These are phyloP conservation scores for Tenebrio molitor DNA, from an alignment of 1,140 invertebrate genomes.

Conservation along the genomic window DNA sequence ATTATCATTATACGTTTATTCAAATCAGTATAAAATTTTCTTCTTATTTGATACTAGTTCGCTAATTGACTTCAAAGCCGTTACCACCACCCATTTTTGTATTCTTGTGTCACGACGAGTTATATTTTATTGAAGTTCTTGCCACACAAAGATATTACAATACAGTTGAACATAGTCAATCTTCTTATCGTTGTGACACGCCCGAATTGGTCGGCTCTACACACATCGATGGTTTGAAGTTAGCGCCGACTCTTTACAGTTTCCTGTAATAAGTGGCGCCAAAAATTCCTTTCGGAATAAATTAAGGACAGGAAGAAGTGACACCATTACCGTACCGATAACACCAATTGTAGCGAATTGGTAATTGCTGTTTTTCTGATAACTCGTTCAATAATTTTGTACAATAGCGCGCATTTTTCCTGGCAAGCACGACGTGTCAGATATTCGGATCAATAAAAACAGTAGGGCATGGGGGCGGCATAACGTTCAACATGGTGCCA, in stretches of 20 bases:
- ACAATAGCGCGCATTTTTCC: neutral
- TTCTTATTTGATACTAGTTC: too few relatives aligned
- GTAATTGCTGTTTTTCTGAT: neutral
- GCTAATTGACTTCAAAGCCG: too few relatives aligned
- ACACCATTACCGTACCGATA: constrained; percentile 1
- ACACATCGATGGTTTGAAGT: neutral
- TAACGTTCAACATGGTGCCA: constrained; percentile 47
- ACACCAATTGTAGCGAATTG: constrained; percentile 6
- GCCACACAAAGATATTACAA: too few relatives aligned
- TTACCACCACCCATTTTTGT: too few relatives aligned
- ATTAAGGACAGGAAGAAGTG: constrained; percentile 7
- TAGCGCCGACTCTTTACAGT: neutral
- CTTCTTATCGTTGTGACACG: too few relatives aligned
- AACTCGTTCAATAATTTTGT: neutral
- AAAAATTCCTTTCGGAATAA: constrained; percentile 3
- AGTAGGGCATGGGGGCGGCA: constrained; percentile 45
- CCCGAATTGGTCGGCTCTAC: too few relatives aligned
- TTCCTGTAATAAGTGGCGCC: neutral
- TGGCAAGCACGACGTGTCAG: constrained; percentile 4
- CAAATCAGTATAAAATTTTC: too few relatives aligned
- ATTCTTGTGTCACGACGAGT: too few relatives aligned
- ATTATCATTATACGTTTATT: too few relatives aligned
- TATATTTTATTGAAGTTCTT: too few relatives aligned
- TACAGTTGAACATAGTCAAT: too few relatives aligned
- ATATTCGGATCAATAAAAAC: constrained; percentile 47